Evolutionary conservation across 2,113 vertebrate genomes (phyloP).

Genomic region (Corvus moneduloides): DNA sequence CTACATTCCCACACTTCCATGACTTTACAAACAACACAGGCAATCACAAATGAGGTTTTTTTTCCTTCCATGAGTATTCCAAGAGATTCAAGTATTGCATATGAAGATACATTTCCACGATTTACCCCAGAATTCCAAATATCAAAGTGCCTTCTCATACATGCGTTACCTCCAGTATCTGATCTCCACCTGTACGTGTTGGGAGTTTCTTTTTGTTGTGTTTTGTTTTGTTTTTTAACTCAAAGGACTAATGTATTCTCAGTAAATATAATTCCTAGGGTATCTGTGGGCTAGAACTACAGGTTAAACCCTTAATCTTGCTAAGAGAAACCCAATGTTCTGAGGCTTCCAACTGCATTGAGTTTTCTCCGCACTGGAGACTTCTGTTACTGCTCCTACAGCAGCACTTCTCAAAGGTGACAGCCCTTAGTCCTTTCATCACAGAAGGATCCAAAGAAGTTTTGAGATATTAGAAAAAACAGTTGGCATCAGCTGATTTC

Average conservation of each 20-base stretch:
- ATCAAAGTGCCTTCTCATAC: neutral
- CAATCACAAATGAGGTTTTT: neutral
- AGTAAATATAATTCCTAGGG: neutral
- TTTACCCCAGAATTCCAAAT: neutral
- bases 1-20: neutral
- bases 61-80: neutral
- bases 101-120: neutral
- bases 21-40: neutral
- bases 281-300: neutral
- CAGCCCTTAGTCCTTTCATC: neutral
- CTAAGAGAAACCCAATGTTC: neutral
- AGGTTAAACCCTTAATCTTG: neutral
- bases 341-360: neutral
- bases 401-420: neutral
- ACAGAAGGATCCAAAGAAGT: neutral
- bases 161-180: neutral
- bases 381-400: neutral
- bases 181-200: neutral
- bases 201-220: neutral
- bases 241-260: neutral
- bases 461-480: neutral
- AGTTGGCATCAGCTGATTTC: neutral
- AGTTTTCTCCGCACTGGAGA: neutral
- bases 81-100: neutral
- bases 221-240: neutral